These are phyloP conservation scores for Aythya baeri DNA, from an alignment of 2,113 vertebrate species.

Conservation along the genomic window DNA sequence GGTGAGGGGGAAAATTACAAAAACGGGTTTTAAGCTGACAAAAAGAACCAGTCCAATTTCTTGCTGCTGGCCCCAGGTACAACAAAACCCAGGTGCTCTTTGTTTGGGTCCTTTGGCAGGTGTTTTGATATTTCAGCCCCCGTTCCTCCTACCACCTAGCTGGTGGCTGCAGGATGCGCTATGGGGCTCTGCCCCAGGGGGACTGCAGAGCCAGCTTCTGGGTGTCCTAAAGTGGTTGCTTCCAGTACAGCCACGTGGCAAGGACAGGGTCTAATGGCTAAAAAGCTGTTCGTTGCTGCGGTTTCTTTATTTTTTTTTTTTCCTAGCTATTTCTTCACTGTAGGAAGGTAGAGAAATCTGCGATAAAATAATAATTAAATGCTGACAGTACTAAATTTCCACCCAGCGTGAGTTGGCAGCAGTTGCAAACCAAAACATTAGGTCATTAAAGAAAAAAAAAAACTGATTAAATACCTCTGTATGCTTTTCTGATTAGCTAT, in stretches of 20 bases:
- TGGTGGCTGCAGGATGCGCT: not conserved
- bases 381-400: slow-evolving; percentile 80
- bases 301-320: too few relatives aligned
- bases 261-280: slow-evolving; percentile 16
- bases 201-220: not conserved
- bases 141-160: not conserved
- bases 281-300: slow-evolving; percentile 44
- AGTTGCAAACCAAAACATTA: slow-evolving; percentile 76
- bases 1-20: not conserved
- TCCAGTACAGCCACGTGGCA: slow-evolving; percentile 27
- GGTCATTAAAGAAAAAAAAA: slow-evolving; percentile 69
- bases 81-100: not conserved
- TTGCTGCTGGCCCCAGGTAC: not conserved
- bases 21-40: not conserved
- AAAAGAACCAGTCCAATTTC: not conserved
- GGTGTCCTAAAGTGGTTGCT: slow-evolving; percentile 3
- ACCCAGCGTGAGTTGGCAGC: slow-evolving; percentile 77
- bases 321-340: slow-evolving; percentile 72
- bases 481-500: slow-evolving; percentile 76
- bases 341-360: slow-evolving; percentile 79
- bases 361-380: slow-evolving; percentile 86
- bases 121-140: not conserved
- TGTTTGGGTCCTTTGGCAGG: not conserved
- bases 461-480: slow-evolving; percentile 74
- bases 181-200: not conserved